Evolutionary conservation across 2,888 invertebrate genomes (phyloP).

Genomic region (Helleia helle): DNA sequence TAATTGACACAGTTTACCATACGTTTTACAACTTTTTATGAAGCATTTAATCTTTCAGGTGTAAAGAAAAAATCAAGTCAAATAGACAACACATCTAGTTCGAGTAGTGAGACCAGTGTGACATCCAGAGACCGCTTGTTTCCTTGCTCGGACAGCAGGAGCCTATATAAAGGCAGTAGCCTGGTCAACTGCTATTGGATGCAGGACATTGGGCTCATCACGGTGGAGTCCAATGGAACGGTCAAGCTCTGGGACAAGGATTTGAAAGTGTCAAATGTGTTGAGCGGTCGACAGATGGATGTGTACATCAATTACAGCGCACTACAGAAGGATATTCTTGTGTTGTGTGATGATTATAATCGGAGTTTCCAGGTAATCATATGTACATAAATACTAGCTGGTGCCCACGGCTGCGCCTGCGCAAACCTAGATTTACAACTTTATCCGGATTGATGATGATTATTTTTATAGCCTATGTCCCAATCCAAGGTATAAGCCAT

Average conservation of each 20-base stretch:
- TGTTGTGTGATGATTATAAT: constrained; percentile 51
- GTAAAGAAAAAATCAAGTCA: constrained; percentile 40
- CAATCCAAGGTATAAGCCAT: too few relatives aligned
- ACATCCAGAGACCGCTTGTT: constrained; percentile 38
- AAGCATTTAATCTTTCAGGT: constrained; percentile 12
- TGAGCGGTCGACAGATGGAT: constrained; percentile 45
- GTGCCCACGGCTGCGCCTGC: too few relatives aligned
- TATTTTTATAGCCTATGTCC: too few relatives aligned
- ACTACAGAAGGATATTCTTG: constrained; percentile 45
- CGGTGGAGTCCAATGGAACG: constrained; percentile 50
- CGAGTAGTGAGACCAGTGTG: constrained; percentile 44
- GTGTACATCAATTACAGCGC: constrained; percentile 44
- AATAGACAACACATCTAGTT: constrained; percentile 38
- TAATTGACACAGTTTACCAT: too few relatives aligned
- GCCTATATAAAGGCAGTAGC: constrained; percentile 22
- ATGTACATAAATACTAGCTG: too few relatives aligned
- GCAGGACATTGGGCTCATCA: constrained; percentile 41
- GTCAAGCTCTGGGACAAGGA: constrained; percentile 53
- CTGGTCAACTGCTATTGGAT: constrained; percentile 53
- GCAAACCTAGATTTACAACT: too few relatives aligned
- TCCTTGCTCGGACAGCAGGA: constrained; percentile 27
- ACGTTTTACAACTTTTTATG: background rate
- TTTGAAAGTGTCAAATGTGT: constrained; percentile 37
- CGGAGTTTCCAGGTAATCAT: constrained; percentile 58
- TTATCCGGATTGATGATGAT: too few relatives aligned